phyloP scores from a whole-genome alignment of 2,888 invertebrate species.

The Argyra leucocephala region DNA sequence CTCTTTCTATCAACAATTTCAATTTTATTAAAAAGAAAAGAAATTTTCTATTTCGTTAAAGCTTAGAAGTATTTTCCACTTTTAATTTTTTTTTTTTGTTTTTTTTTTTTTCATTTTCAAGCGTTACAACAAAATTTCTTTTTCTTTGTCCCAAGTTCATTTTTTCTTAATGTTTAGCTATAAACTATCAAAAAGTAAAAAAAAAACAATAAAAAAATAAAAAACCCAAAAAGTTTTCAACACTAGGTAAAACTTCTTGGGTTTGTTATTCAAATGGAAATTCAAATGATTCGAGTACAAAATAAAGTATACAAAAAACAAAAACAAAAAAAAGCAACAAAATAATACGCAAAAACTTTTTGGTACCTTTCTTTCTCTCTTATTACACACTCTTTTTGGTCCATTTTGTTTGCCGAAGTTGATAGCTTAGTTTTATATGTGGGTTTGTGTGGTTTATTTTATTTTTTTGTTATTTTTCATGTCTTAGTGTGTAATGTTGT shows the following conservation, averaged over 20 bases:
- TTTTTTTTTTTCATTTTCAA: too few species aligned
- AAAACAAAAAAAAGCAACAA: neutral
- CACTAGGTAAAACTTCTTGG: neutral
- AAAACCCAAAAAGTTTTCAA: neutral
- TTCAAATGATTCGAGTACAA: neutral
- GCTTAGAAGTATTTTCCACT: too few species aligned
- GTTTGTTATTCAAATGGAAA: neutral
- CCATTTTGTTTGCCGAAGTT: too few species aligned
- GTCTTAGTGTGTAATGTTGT: too few species aligned
- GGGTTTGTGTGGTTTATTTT: too few species aligned
- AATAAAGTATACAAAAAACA: neutral
- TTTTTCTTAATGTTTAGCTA: neutral
- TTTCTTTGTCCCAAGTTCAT: neutral
- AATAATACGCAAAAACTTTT: neutral
- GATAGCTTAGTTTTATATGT: too few species aligned
- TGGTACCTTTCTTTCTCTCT: neutral
- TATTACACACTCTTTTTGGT: neutral
- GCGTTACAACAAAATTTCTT: neutral
- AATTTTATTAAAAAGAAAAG: neutral
- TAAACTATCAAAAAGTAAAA: neutral
- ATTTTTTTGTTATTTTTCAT: too few species aligned
- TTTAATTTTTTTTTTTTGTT: too few species aligned
- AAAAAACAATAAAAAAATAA: neutral
- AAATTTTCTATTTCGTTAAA: too few species aligned
- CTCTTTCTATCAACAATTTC: conserved; percentile 1